These are phyloP conservation scores for Orgyia antiqua DNA, from an alignment of 2,888 invertebrate genomes.

Conservation along the genomic window DNA sequence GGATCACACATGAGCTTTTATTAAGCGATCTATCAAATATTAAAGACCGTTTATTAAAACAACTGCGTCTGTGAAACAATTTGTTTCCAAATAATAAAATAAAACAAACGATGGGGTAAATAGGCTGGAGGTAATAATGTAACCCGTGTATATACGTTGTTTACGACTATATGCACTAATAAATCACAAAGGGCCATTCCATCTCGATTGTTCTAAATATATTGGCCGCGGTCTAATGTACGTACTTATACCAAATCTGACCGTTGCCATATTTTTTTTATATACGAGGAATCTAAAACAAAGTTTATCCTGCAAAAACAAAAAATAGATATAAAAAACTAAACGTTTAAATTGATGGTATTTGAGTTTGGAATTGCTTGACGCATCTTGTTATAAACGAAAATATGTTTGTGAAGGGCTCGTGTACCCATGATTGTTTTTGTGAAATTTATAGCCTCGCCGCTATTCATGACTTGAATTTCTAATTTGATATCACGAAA, in stretches of 20 bases:
- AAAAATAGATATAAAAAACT: constrained; percentile 18
- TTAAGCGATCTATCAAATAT: too few relatives aligned
- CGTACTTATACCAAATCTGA: constrained; percentile 37
- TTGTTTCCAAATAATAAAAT: constrained; percentile 25
- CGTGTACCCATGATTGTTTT: constrained; percentile 47
- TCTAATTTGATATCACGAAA: constrained; percentile 46
- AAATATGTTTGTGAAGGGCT: constrained; percentile 30
- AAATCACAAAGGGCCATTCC: constrained; percentile 40
- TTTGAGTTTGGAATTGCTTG: constrained; percentile 30
- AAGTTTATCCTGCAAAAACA: constrained; percentile 26
- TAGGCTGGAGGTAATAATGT: constrained; percentile 28
- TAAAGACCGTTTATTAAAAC: too few relatives aligned
- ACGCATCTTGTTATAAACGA: constrained; percentile 21
- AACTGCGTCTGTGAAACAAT: neutral
- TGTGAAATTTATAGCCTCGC: constrained; percentile 44
- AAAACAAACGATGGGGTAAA: constrained; percentile 26
- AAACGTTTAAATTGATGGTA: constrained; percentile 17
- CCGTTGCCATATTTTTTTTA: constrained; percentile 31
- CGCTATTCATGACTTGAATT: constrained; percentile 46
- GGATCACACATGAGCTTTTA: too few relatives aligned
- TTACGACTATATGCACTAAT: constrained; percentile 31
- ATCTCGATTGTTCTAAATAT: constrained; percentile 42
- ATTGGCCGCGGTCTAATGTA: constrained; percentile 53
- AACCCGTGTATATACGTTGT: constrained; percentile 23
- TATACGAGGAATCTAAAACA: constrained; percentile 28